Evolutionary conservation across 2,113 vertebrate genomes (phyloP).

Genomic region (Suricata suricatta): DNA sequence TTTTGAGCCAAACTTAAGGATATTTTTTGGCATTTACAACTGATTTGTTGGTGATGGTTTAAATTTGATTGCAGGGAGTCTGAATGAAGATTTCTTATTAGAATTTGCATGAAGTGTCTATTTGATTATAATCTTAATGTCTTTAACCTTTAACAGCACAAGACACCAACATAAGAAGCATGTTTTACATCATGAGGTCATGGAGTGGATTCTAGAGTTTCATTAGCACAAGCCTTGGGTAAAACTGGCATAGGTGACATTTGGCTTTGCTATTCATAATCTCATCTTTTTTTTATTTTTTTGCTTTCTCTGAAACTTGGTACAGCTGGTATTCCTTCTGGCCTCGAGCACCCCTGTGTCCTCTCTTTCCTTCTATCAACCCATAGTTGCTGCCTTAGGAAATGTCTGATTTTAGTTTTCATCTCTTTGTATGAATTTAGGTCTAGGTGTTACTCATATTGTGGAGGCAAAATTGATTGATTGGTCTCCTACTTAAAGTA

Average conservation of each 20-base stretch:
- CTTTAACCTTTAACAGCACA: slow-evolving; percentile 1
- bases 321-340: slow-evolving; percentile 65
- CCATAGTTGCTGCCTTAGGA: slow-evolving; percentile 63
- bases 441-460: slow-evolving; percentile 79
- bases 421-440: slow-evolving; percentile 69
- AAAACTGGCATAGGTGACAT: slow-evolving; percentile 36
- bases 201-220: slow-evolving; percentile 1
- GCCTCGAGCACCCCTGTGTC: slow-evolving; percentile 41
- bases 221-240: slow-evolving; percentile 57
- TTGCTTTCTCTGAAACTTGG: background rate
- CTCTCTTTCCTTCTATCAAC: slow-evolving; percentile 7
- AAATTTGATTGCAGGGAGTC: background rate
- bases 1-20: background rate
- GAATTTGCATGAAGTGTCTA: background rate
- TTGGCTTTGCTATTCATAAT: slow-evolving; percentile 58
- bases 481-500: slow-evolving; percentile 81
- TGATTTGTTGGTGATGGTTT: background rate
- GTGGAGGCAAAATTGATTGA: slow-evolving; percentile 82
- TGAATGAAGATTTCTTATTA: background rate
- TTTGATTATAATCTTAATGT: slow-evolving; percentile 12
- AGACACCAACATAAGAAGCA: background rate
- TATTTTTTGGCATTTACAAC: background rate
- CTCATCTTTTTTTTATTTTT: background rate
- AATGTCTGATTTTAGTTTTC: slow-evolving; percentile 69
- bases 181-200: slow-evolving; percentile 6